These are phyloP conservation scores for Leptinotarsa juncta DNA, from an alignment of 2,888 invertebrate genomes.

Conservation along the genomic window DNA sequence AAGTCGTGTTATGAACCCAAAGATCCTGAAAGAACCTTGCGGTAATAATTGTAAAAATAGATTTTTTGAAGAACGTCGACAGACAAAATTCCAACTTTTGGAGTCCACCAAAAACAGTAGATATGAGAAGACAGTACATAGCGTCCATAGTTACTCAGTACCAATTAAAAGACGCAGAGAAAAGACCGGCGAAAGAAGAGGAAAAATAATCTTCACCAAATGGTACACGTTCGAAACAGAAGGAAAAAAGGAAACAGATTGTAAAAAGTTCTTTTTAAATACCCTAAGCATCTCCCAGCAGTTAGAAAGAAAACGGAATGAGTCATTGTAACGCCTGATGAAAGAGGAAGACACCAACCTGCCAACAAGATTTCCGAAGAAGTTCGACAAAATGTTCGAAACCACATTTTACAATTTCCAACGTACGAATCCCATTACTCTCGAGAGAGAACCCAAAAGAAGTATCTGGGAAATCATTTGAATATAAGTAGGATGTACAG, in stretches of 20 bases:
- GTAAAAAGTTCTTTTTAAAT: conserved; percentile 27
- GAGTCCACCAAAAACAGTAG: conserved; percentile 1
- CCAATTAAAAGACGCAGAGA: not conserved
- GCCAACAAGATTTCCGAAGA: conserved; percentile 35
- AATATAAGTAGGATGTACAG: conserved; percentile 34
- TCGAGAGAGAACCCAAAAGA: conserved; percentile 27
- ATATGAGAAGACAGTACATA: too few relatives aligned
- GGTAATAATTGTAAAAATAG: conserved; percentile 11
- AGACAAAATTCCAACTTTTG: conserved; percentile 27
- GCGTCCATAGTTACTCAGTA: too few relatives aligned
- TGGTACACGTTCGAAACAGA: too few relatives aligned
- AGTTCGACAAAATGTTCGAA: conserved; percentile 33
- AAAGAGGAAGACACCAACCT: conserved; percentile 38
- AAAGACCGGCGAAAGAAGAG: conserved; percentile 20
- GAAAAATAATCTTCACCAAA: too few relatives aligned
- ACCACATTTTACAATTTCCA: conserved; percentile 37
- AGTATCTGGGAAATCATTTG: conserved; percentile 34
- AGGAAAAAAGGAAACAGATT: too few relatives aligned
- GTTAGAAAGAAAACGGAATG: conserved; percentile 36
- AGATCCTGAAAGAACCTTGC: conserved; percentile 29
- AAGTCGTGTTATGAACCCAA: conserved; percentile 20
- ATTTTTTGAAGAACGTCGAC: conserved; percentile 22
- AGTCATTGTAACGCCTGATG: conserved; percentile 36
- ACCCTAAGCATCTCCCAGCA: conserved; percentile 34
- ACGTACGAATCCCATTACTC: conserved; percentile 32